A percentile compares a stretch with the other conserved stretches of the same genome.
These are phyloP conservation scores for Camponotus pennsylvanicus DNA, from an alignment of 1,140 invertebrate genomes.

Conservation along the genomic window DNA sequence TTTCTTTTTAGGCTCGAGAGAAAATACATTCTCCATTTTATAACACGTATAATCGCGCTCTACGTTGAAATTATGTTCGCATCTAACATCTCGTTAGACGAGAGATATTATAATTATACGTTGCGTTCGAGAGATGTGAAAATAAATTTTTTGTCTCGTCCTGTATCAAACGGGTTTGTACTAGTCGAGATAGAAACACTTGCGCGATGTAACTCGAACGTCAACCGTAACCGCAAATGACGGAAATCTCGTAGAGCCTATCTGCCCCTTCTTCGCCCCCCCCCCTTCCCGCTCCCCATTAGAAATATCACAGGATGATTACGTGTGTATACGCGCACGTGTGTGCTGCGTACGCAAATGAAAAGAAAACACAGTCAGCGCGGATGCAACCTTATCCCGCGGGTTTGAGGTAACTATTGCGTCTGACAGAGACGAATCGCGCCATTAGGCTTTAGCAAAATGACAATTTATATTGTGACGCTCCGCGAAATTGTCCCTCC, in stretches of 20 bases:
- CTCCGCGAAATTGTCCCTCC: constrained; percentile 6
- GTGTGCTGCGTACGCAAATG: background rate
- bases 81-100: constrained; percentile 32
- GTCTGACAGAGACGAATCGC: constrained; percentile 43
- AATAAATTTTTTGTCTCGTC: constrained; percentile 28
- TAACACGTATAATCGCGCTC: background rate
- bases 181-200: constrained; percentile 37
- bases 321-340: background rate
- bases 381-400: constrained; percentile 40
- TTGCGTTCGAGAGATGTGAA: constrained; percentile 22
- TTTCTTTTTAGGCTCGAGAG: background rate
- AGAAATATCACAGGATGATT: constrained; percentile 52
- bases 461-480: constrained; percentile 49
- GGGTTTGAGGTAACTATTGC: constrained; percentile 30
- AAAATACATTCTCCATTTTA: constrained; percentile 6
- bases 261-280: no score
- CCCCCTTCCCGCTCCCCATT: background rate
- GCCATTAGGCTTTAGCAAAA: constrained; percentile 44
- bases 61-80: constrained; percentile 31
- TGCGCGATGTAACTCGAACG: constrained; percentile 53
- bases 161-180: constrained; percentile 55
- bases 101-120: constrained; percentile 49
- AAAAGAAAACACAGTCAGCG: constrained; percentile 35
- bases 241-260: constrained; percentile 22
- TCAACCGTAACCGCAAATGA: constrained; percentile 59